Percentiles rank a stretch among this genome's conserved stretches.
Conservation (phyloP, 2,113 vertebrate species). For the Rhinolophus ferrumequinum region DNA sequence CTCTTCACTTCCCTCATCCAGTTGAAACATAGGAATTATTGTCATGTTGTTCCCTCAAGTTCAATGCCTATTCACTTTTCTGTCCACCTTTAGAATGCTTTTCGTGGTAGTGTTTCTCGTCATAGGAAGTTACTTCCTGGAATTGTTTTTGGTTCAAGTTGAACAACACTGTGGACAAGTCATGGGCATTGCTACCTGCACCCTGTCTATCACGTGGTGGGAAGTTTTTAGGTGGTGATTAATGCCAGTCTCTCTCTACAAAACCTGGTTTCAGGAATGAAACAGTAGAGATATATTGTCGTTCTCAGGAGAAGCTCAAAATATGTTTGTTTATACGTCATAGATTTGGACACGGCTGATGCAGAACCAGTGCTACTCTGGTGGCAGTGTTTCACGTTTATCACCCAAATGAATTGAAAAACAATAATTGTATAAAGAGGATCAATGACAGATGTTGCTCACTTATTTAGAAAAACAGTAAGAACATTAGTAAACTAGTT, state of each 20-base stretch:
- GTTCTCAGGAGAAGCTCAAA: neutral
- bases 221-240: neutral
- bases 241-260: neutral
- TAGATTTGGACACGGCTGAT: neutral
- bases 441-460: neutral
- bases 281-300: neutral
- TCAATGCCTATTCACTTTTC: neutral
- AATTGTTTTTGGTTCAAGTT: neutral
- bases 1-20: neutral
- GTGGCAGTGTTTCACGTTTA: neutral
- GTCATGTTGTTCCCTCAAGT: neutral
- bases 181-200: neutral
- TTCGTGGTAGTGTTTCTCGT: neutral
- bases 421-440: neutral
- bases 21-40: neutral
- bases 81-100: neutral
- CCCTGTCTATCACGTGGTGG: neutral
- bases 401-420: neutral
- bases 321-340: neutral
- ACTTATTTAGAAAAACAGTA: neutral
- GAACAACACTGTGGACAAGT: neutral
- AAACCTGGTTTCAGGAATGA: neutral
- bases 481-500: neutral
- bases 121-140: neutral
- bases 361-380: neutral